Conservation (phyloP, 2,797 vertebrate species). For the Chelmon rostratus region DNA sequence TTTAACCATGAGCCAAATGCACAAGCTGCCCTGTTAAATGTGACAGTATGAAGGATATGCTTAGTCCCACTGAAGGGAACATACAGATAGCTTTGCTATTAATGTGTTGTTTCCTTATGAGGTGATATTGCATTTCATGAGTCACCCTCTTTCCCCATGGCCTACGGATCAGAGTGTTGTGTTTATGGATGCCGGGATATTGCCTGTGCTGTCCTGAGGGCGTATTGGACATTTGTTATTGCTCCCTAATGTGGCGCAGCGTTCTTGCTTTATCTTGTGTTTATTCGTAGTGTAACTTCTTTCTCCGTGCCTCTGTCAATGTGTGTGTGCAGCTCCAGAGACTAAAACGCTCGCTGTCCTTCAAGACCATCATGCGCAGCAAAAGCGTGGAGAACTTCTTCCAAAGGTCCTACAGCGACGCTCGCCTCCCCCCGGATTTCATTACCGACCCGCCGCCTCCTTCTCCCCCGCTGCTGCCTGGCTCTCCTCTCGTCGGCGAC, state of each 20-base stretch:
- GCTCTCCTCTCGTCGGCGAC: conserved; percentile 79
- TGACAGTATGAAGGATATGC: neutral
- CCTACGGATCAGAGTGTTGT: conserved; percentile 38
- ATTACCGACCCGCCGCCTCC: conserved; percentile 87
- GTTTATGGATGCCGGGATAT: conserved; percentile 71
- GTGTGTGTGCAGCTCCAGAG: conserved; percentile 87
- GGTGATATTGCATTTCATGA: conserved; percentile 65
- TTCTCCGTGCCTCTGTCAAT: conserved; percentile 43
- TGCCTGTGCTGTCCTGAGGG: conserved; percentile 60
- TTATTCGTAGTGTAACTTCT: conserved; percentile 50
- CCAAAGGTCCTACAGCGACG: conserved; percentile 90
- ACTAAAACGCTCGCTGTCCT: conserved; percentile 91
- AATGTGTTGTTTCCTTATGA: conserved; percentile 61
- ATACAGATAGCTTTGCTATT: conserved; percentile 26
- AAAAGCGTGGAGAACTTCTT: conserved; percentile 96
- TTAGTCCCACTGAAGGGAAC: conserved; percentile 6
- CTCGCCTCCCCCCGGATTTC: conserved; percentile 88
- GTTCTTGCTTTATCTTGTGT: conserved; percentile 52
- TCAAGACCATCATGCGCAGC: conserved; percentile 93
- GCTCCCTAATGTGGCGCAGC: conserved; percentile 32
- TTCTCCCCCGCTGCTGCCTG: conserved; percentile 78
- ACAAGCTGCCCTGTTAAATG: conserved; percentile 11
- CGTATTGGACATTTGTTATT: conserved; percentile 66
- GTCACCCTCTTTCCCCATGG: conserved; percentile 45
- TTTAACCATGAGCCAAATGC: conserved; percentile 40